These are phyloP conservation scores for Lasius platythorax DNA, from an alignment of 2,888 invertebrate genomes.

Conservation along the genomic window DNA sequence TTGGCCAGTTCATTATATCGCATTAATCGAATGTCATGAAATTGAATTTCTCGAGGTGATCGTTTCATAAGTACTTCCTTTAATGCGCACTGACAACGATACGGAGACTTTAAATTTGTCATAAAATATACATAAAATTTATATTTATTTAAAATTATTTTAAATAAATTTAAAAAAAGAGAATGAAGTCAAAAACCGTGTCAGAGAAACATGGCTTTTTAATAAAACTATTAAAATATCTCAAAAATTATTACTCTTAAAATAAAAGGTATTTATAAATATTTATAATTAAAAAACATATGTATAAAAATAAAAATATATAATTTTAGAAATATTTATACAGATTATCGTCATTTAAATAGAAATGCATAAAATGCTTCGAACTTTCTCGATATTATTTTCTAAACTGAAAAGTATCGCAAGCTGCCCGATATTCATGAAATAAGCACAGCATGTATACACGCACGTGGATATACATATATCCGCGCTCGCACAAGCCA, in stretches of 20 bases:
- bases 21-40: conserved; percentile 60
- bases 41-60: conserved; percentile 55
- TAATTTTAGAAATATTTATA: background rate
- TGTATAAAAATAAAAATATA: background rate
- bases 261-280: background rate
- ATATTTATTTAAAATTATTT: background rate
- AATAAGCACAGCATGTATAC: conserved; percentile 26
- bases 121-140: conserved; percentile 7
- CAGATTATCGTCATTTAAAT: background rate
- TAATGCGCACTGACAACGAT: conserved; percentile 34
- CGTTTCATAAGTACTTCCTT: conserved; percentile 34
- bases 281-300: background rate
- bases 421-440: conserved; percentile 38
- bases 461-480: background rate
- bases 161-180: background rate
- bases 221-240: background rate
- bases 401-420: background rate
- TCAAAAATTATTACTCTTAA: background rate
- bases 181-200: background rate
- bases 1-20: conserved; percentile 59
- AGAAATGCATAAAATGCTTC: background rate
- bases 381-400: background rate
- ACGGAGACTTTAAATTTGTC: conserved; percentile 1
- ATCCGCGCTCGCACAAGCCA: conserved; percentile 36
- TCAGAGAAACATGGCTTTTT: background rate